Evolutionary conservation across 2,113 vertebrate species (phyloP).

Genomic region (Odontesthes bonariensis): DNA sequence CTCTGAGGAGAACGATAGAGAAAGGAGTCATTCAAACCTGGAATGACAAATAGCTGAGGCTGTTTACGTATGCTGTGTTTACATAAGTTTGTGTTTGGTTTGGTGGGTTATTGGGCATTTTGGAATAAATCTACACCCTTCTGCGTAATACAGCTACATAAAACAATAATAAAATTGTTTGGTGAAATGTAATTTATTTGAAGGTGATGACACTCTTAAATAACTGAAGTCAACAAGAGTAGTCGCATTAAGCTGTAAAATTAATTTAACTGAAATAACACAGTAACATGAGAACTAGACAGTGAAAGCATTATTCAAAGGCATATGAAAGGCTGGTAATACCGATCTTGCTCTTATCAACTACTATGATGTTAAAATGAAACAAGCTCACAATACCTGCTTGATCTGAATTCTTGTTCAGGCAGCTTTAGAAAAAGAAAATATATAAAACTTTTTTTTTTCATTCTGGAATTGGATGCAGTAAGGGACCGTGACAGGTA

Average conservation of each 20-base stretch:
- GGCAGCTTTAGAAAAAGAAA: conserved; percentile 23
- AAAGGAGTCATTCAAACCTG: conserved; percentile 84
- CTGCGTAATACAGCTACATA: conserved; percentile 74
- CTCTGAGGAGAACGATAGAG: conserved; percentile 82
- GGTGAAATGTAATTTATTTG: conserved; percentile 73
- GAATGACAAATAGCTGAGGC: conserved; percentile 85
- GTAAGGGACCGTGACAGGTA: conserved; percentile 52
- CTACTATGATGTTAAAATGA: background rate
- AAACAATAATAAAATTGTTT: conserved; percentile 83
- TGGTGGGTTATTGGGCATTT: conserved; percentile 82
- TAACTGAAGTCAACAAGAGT: conserved; percentile 54
- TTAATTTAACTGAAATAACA: conserved; percentile 24
- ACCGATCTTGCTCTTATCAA: conserved; percentile 21
- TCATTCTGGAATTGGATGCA: conserved; percentile 42
- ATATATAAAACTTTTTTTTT: conserved; percentile 27
- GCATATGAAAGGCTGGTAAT: conserved; percentile 8
- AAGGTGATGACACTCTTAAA: conserved; percentile 77
- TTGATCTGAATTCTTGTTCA: conserved; percentile 15
- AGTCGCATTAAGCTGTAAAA: conserved; percentile 48
- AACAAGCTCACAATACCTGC: conserved; percentile 5
- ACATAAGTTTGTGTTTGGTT: conserved; percentile 83
- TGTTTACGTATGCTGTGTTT: conserved; percentile 83
- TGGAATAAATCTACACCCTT: conserved; percentile 84
- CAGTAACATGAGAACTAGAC: conserved; percentile 6
- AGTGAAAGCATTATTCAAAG: conserved; percentile 22